Conservation (phyloP, 2,888 invertebrate species). For the Drosophila ustulata region DNA sequence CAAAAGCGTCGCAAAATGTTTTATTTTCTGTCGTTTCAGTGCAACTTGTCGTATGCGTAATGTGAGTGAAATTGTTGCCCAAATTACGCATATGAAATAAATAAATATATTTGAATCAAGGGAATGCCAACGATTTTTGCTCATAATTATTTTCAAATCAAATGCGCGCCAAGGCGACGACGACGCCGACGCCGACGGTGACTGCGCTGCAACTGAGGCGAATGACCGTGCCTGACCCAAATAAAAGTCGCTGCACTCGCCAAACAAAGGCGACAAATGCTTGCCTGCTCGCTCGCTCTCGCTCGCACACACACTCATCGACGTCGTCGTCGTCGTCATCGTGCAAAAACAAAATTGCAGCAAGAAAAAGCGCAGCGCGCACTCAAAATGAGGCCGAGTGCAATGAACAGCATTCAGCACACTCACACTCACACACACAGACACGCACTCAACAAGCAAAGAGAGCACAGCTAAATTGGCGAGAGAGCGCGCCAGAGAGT, state of each 20-base stretch:
- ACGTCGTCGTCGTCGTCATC: constrained; percentile 38
- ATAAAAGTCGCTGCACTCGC: constrained; percentile 88
- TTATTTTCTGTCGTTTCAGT: constrained; percentile 12
- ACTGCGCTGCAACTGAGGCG: constrained; percentile 75
- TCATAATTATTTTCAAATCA: constrained; percentile 73
- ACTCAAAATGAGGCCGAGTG: constrained; percentile 81
- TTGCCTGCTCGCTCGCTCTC: constrained; percentile 18
- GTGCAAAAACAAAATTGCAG: constrained; percentile 70
- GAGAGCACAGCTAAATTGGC: not conserved
- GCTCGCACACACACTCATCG: not conserved
- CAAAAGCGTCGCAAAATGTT: constrained; percentile 10
- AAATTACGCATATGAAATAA: not conserved
- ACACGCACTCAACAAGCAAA: constrained; percentile 7
- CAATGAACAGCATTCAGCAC: constrained; percentile 84
- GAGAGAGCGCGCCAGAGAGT: not conserved
- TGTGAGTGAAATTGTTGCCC: constrained; percentile 5
- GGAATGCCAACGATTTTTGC: constrained; percentile 44
- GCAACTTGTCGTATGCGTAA: constrained; percentile 33
- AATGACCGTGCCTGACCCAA: constrained; percentile 89
- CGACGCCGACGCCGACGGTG: not conserved
- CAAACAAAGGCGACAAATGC: constrained; percentile 59
- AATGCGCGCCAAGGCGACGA: constrained; percentile 76
- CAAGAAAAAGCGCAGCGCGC: constrained; percentile 56
- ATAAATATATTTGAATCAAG: constrained; percentile 28
- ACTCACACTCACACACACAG: constrained; percentile 57